Evolutionary conservation across 92 coral and sea anemone genomes (phyloP), one percentile per base, ranked within the genome.

Genomic region (Micromussa lordhowensis): DNA sequence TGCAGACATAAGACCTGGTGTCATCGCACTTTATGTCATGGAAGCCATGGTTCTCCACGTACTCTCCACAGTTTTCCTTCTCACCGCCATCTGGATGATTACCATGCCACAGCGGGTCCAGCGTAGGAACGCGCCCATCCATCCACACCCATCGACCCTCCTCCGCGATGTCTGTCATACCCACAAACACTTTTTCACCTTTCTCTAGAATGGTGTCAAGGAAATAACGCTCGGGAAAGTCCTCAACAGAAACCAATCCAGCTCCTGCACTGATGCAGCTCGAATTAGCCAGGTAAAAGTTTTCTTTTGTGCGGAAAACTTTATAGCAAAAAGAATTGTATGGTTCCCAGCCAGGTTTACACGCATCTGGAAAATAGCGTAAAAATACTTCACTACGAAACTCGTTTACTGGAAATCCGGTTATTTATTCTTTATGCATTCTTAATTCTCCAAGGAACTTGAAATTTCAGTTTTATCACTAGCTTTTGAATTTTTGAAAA

Each of bases 81-180:
- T 11, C 17, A 34, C 49, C 76, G 17, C 76, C 76, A 4, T 71
- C 3, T 5, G 76, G 76, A 35, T 71, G 49, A 0, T 71, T 5
- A 31, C 76, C 76, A 35, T 34, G 76, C 76, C 76, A 71, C 48
- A 71, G 49, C 24, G 76, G 76, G 44, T 71, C n/a, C 44, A 71
- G 30, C 24, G 8, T 71, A 2, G 24, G 24, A 71, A 29, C 40
- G 18, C 76, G 32, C 1, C 76, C 76, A 32, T 32, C 76, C 76
- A 71, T 71, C 76, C 76, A 71, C 76, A 71, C 76, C 76, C 76
- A 71, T 32, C 24, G 48, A 2, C 44, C 76, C 44, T 71, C 76
- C 10, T 71, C 76, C 16, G 76, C 76, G n/a, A 71, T 71, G 76
- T 71, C 49, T 31, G 76, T 71, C 76, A 71, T 32, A 15, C 76